phyloP scores from a whole-genome alignment of 2,888 invertebrate species.

The Aplocera efformata region DNA sequence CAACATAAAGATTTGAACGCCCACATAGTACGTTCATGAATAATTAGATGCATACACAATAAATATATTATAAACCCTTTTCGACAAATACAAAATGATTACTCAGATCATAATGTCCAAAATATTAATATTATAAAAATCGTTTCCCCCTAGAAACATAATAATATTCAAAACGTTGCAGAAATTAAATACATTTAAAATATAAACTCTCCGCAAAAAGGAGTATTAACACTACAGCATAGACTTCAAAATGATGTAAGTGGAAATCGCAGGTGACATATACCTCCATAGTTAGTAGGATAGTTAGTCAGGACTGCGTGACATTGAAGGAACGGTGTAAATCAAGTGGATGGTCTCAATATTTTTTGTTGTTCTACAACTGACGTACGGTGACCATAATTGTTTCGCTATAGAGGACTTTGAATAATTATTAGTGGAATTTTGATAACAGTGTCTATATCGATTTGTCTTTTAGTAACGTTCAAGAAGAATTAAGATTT shows the following conservation, averaged over 20 bases:
- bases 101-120: too few species aligned
- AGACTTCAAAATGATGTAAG: conserved; percentile 1
- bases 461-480: too few species aligned
- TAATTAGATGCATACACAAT: conserved; percentile 32
- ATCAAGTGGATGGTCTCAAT: conserved; percentile 47
- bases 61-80: conserved; percentile 14
- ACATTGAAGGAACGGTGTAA: conserved; percentile 53
- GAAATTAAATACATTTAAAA: not conserved
- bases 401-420: too few species aligned
- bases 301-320: conserved; percentile 39
- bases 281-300: not conserved
- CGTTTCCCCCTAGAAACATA: too few species aligned
- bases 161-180: too few species aligned
- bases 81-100: conserved; percentile 5
- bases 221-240: not conserved
- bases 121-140: too few species aligned
- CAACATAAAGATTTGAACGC: conserved; percentile 19
- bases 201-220: not conserved
- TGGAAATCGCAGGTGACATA: conserved; percentile 17
- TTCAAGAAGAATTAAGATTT: too few species aligned
- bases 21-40: conserved; percentile 35
- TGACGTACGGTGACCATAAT: conserved; percentile 28
- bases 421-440: too few species aligned
- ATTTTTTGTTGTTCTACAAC: conserved; percentile 47
- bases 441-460: too few species aligned